Evolutionary conservation across 2,113 vertebrate species (phyloP), one percentile per base, ranked within the genome.

Genomic region (Motacilla alba): DNA sequence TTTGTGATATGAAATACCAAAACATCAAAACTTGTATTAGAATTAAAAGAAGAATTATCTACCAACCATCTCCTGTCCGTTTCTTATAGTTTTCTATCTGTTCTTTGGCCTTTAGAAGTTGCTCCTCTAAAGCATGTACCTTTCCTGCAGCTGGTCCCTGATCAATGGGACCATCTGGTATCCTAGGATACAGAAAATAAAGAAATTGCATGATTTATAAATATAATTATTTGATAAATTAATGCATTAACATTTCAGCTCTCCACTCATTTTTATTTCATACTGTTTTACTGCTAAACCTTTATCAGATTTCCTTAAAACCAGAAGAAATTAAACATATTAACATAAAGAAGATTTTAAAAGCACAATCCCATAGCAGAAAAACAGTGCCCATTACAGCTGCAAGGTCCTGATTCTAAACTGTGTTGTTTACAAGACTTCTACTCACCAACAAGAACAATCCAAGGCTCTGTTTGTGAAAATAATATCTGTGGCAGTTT

Each of bases 1-100:
- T 88, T 47, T 95, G 35, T 92, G 53, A 77, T 62, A 93, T 11
- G 23, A 55, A 60, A 84, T 58, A 96, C 2, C 37, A n/a, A 55
- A 60, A 76, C 46, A 95, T 4, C 35, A 39, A 67, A 72, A 68
- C 5, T 79, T 35, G 31, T 14, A 87, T 91, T 50, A 75, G 46
- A 87, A 63, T 27, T 58, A 66, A 86, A 96, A 93, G 35, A 92
- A 41, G 69, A 63, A 17, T 73, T 41, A 91, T 95, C 90, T 94
- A 98, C 98, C 95, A 98, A 99, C 99, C 99, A 87, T 98, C 98
- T 98, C 98, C 98, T 78, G 98, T 98, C 91, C 98, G 97, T 96
- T 98, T 99, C 97, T 99, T 99, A 94, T 98, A 99, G 97, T 98
- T 99, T 98, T 99, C 98, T 97, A 99, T 99, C 98, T 99, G 99